phyloP scores from a whole-genome alignment of 2,113 vertebrate genomes.

The Eptesicus fuscus region DNA sequence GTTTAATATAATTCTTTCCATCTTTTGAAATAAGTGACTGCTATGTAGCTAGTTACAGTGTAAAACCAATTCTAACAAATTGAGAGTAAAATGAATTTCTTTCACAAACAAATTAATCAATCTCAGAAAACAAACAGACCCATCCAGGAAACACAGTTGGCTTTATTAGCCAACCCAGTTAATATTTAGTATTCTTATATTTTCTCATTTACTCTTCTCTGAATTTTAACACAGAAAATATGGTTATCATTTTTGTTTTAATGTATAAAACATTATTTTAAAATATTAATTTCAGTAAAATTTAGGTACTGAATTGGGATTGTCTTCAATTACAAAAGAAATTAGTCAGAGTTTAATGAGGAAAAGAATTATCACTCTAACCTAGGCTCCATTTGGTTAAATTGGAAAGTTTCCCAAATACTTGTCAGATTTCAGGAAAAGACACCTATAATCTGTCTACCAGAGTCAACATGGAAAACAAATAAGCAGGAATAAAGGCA shows the following conservation, averaged over 20 bases:
- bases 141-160: neutral
- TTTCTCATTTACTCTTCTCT: neutral
- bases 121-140: neutral
- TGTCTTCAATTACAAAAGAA: neutral
- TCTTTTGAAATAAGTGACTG: neutral
- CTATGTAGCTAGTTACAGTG: neutral
- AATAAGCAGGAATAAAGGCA: neutral
- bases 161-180: neutral
- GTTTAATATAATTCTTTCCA: neutral
- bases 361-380: neutral
- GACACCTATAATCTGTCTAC: neutral
- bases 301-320: neutral
- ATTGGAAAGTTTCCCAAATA: slow-evolving; percentile 11
- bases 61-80: slow-evolving; percentile 2
- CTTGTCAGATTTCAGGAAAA: slow-evolving; percentile 4
- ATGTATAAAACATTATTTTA: neutral
- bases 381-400: slow-evolving; percentile 16
- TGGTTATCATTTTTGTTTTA: slow-evolving; percentile 11
- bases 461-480: neutral
- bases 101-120: neutral
- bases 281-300: slow-evolving; percentile 16
- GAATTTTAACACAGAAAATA: slow-evolving; percentile 2
- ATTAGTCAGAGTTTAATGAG: neutral
- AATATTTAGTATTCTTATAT: neutral
- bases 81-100: neutral